These are phyloP conservation scores for Sciurus niger DNA, from an alignment of 2,113 vertebrate genomes.

Conservation along the genomic window DNA sequence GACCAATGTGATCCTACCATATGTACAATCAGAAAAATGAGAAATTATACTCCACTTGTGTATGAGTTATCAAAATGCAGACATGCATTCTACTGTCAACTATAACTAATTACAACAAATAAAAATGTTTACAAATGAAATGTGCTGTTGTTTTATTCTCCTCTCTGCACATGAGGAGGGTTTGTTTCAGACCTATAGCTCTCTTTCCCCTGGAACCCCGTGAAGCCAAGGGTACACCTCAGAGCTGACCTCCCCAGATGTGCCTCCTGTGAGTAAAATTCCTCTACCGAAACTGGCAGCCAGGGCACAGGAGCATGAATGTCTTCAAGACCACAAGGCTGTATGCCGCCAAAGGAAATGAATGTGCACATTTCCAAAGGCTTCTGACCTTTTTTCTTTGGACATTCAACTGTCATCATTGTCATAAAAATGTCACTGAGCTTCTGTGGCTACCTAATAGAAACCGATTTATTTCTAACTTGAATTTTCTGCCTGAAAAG, in stretches of 20 bases:
- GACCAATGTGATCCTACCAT: too few species aligned
- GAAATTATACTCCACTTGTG: too few species aligned
- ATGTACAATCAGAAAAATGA: too few species aligned
- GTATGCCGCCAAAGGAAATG: not conserved
- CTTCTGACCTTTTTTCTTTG: not conserved
- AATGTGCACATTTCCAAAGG: not conserved
- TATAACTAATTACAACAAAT: too few species aligned
- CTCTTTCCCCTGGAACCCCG: fast-evolving
- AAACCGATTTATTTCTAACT: not conserved
- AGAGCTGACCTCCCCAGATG: not conserved
- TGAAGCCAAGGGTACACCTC: not conserved
- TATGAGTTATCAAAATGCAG: too few species aligned
- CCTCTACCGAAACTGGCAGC: not conserved
- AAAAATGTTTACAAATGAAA: not conserved
- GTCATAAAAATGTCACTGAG: not conserved
- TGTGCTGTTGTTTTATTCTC: too few species aligned
- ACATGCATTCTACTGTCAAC: too few species aligned
- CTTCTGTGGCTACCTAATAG: not conserved
- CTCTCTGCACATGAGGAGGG: fast-evolving
- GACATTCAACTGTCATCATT: not conserved
- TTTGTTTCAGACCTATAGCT: not conserved
- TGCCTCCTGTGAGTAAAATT: not conserved
- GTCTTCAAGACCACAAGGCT: not conserved
- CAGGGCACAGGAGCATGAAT: not conserved
- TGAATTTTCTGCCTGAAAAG: slow-evolving; percentile 1